These are phyloP conservation scores for Lanistes nyassanus DNA, from an alignment of 1,140 invertebrate genomes.

Conservation along the genomic window DNA sequence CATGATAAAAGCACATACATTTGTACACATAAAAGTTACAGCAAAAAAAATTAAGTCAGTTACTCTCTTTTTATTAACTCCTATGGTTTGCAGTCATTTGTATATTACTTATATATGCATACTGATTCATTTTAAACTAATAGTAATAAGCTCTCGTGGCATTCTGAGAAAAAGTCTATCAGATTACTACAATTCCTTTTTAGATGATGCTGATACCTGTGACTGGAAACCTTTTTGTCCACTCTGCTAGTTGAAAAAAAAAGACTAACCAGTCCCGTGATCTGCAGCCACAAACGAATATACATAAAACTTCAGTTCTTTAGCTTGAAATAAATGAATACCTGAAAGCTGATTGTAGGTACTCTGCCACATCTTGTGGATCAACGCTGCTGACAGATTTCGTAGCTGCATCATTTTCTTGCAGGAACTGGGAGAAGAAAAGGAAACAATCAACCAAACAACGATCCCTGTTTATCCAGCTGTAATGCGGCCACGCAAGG, in stretches of 20 bases:
- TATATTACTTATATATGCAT: too few relatives aligned
- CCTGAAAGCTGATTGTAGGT: constrained; percentile 18
- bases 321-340: background rate
- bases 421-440: constrained; percentile 9
- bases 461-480: background rate
- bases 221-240: too few relatives aligned
- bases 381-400: background rate
- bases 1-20: background rate
- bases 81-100: too few relatives aligned
- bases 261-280: too few relatives aligned
- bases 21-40: background rate
- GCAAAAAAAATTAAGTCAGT: background rate
- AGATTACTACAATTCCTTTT: too few relatives aligned
- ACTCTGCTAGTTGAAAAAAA: too few relatives aligned
- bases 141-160: too few relatives aligned
- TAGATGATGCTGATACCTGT: too few relatives aligned
- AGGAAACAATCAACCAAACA: background rate
- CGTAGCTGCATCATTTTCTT: background rate
- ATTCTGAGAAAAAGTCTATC: too few relatives aligned
- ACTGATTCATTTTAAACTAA: too few relatives aligned
- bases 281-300: background rate
- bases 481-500: background rate
- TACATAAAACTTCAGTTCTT: background rate
- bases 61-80: too few relatives aligned
- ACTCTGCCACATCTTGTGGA: background rate